Conservation (phyloP, 2,888 invertebrate genomes). For the Hemicrepidius hirtus region DNA sequence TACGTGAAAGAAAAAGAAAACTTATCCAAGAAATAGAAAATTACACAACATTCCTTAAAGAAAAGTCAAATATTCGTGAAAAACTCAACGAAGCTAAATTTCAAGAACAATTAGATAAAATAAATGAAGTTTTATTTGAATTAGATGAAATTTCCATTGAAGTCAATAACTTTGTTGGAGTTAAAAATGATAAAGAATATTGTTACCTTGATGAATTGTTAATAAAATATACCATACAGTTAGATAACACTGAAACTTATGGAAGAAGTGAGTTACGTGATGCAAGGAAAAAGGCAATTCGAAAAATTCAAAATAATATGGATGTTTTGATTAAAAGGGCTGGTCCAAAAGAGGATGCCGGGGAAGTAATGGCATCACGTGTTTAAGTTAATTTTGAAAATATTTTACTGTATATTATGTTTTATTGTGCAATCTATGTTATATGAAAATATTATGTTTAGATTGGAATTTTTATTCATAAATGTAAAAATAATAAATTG, state of each 20-base stretch:
- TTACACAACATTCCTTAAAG: slow-evolving; percentile 8
- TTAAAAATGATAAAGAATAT: slow-evolving; percentile 43
- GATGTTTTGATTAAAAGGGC: slow-evolving; percentile 17
- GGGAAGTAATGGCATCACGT: not conserved
- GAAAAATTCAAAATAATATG: slow-evolving; percentile 37
- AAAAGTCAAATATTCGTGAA: not conserved
- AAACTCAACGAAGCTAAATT: not conserved
- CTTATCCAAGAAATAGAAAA: slow-evolving; percentile 26
- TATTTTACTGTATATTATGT: no score
- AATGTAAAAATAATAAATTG: no score
- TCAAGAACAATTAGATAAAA: slow-evolving; percentile 14
- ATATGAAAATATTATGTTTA: no score
- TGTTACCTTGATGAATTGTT: slow-evolving; percentile 46
- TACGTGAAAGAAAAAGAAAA: slow-evolving; percentile 32
- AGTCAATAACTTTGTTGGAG: slow-evolving; percentile 33
- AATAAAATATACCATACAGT: slow-evolving; percentile 42
- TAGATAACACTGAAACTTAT: slow-evolving; percentile 34
- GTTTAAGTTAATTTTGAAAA: not conserved
- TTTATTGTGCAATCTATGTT: no score
- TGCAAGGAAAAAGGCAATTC: slow-evolving; percentile 37
- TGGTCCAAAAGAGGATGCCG: not conserved
- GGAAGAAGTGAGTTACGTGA: slow-evolving; percentile 14
- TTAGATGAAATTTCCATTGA: slow-evolving; percentile 11
- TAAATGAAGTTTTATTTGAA: slow-evolving; percentile 31
- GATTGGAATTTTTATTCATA: no score